A percentile compares a stretch with the other conserved stretches of the same genome.
phyloP scores from a whole-genome alignment of 1,140 invertebrate genomes.

The Cydia splendana region DNA sequence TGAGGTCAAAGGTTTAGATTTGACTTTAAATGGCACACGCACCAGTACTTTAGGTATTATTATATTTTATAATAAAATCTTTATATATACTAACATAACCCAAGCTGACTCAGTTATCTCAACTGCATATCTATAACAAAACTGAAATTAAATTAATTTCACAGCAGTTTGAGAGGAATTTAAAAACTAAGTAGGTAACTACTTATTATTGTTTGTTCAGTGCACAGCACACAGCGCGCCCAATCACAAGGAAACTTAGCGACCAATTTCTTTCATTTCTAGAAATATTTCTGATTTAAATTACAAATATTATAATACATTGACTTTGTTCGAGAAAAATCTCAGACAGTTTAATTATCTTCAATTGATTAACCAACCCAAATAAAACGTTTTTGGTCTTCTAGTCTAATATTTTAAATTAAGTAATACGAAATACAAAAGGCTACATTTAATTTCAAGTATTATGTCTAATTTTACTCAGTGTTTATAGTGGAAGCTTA shows the following conservation, averaged over 20 bases:
- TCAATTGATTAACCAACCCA: background rate
- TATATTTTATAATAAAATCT: no score
- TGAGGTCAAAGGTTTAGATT: no score
- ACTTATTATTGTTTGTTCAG: background rate
- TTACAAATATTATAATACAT: background rate
- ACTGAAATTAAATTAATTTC: constrained; percentile 6
- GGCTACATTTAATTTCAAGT: background rate
- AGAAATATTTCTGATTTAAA: background rate
- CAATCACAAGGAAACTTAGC: background rate
- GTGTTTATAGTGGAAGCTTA: background rate
- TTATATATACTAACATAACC: no score
- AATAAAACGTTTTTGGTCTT: background rate
- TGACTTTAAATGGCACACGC: no score
- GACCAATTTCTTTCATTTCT: background rate
- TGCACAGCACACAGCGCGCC: no score
- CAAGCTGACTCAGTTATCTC: no score
- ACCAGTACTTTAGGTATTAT: no score
- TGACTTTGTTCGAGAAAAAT: background rate
- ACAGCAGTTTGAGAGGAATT: background rate
- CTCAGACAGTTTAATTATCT: background rate
- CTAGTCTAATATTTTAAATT: background rate
- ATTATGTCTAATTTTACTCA: background rate
- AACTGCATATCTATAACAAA: no score
- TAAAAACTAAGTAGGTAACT: background rate
- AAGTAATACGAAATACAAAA: background rate